Percentiles rank a stretch among this genome's conserved stretches.
phyloP scores from a whole-genome alignment of 1,140 invertebrate species.

The Hirudo medicinalis region DNA sequence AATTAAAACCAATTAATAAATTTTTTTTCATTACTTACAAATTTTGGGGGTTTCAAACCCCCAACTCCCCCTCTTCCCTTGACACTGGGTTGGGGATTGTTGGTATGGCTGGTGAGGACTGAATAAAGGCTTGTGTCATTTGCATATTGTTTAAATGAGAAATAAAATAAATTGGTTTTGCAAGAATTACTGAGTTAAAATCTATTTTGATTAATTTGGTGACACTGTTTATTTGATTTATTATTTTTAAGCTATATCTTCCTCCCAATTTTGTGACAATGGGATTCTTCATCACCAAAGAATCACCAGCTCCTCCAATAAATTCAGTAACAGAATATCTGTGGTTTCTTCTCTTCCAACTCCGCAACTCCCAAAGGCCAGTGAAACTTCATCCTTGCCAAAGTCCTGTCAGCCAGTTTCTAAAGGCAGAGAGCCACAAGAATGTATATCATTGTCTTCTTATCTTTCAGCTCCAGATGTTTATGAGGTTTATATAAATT shows the following conservation, averaged over 20 bases:
- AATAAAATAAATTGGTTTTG: neutral
- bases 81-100: no score
- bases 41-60: no score
- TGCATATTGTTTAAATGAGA: no score
- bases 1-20: no score
- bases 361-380: neutral
- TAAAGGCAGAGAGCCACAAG: neutral
- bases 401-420: neutral
- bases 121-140: no score
- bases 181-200: slow-evolving; percentile 1
- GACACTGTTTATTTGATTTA: neutral
- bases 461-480: slow-evolving; percentile 12
- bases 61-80: no score
- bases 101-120: no score
- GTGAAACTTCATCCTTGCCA: neutral
- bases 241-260: neutral
- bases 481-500: neutral
- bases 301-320: neutral
- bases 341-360: slow-evolving; percentile 5
- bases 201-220: neutral
- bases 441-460: neutral
- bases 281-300: neutral
- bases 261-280: neutral
- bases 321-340: neutral
- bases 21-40: no score